A percentile compares a stretch with the other conserved stretches of the same genome.
phyloP scores from a whole-genome alignment of 2,888 invertebrate genomes.

The Phengaris arion region DNA sequence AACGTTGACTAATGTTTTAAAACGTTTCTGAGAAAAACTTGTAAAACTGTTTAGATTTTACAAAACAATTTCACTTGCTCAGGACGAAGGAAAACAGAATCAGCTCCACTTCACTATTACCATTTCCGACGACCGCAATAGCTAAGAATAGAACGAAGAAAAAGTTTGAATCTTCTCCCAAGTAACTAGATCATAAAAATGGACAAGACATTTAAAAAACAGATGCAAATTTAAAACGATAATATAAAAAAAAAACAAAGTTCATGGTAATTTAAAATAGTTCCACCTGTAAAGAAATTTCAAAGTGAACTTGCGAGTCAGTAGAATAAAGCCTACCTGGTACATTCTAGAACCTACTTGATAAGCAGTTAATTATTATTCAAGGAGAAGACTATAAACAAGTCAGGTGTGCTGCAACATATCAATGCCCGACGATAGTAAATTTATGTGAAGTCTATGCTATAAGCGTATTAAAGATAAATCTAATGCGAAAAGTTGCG shows the following conservation, averaged over 20 bases:
- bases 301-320: neutral
- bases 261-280: neutral
- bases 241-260: neutral
- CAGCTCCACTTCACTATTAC: neutral
- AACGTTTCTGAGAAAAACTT: neutral
- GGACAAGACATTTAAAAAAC: neutral
- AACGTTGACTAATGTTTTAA: slow-evolving; percentile 18
- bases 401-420: neutral
- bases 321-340: neutral
- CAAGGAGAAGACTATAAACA: slow-evolving; percentile 4
- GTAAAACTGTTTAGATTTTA: neutral
- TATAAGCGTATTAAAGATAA: slow-evolving; percentile 13
- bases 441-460: neutral
- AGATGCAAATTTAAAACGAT: neutral
- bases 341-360: neutral
- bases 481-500: slow-evolving; percentile 16
- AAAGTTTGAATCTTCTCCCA: slow-evolving; percentile 11
- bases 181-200: slow-evolving; percentile 6
- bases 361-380: slow-evolving; percentile 14
- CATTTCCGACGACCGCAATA: neutral
- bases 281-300: neutral
- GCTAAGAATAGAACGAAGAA: slow-evolving; percentile 12
- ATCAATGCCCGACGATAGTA: neutral
- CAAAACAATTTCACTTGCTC: neutral
- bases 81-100: neutral